phyloP scores from a whole-genome alignment of 2,113 vertebrate genomes.

The Melanotaenia duboulayi region DNA sequence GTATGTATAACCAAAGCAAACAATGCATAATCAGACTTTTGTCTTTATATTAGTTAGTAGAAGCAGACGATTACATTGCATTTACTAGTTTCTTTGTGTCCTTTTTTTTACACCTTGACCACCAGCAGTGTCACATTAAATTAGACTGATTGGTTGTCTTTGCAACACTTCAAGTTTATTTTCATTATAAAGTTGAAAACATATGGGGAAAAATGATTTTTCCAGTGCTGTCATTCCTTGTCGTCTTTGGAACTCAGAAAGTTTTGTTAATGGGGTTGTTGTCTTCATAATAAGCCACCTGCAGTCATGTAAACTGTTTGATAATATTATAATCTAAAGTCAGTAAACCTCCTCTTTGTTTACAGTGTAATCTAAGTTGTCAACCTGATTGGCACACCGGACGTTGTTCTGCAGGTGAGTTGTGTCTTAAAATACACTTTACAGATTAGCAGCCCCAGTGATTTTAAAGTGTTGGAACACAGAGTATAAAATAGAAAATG shows the following conservation, averaged over 20 bases:
- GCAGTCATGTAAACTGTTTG: not conserved
- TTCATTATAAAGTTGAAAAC: too few species aligned
- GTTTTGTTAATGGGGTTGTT: not conserved
- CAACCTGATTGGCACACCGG: constrained; percentile 37
- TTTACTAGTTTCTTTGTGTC: too few species aligned
- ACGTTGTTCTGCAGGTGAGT: constrained; percentile 61
- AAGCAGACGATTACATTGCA: too few species aligned
- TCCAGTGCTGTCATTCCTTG: not conserved
- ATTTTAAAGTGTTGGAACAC: not conserved
- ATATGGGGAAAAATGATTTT: too few species aligned
- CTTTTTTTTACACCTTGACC: too few species aligned
- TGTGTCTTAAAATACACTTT: not conserved
- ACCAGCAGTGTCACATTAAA: too few species aligned
- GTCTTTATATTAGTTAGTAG: too few species aligned
- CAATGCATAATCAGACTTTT: too few species aligned
- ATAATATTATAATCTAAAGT: constrained; percentile 2
- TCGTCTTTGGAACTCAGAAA: not conserved
- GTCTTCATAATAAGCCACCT: not conserved
- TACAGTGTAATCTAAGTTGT: constrained; percentile 66
- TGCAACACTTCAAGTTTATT: too few species aligned
- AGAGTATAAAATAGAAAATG: too few species aligned
- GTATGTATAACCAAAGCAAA: too few species aligned
- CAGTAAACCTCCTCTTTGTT: constrained; percentile 33
- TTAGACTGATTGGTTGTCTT: too few species aligned
- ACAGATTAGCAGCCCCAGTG: not conserved